Conservation (phyloP, 1,140 invertebrate species). For the Campoletis sonorensis region DNA sequence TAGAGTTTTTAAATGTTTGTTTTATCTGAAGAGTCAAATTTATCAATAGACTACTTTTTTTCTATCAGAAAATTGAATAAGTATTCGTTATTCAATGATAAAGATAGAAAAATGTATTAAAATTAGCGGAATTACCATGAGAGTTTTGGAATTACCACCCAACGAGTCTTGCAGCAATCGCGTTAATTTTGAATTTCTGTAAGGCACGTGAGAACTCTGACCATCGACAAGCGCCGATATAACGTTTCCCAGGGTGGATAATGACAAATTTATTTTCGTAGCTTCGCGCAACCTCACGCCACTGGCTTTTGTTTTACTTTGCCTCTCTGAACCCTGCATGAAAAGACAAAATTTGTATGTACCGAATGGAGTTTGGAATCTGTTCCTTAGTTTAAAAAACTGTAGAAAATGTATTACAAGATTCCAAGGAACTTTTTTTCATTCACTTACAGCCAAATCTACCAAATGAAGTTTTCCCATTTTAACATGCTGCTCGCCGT, state of each 20-base stretch:
- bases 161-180: constrained; percentile 95
- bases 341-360: background rate
- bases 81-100: too few relatives aligned
- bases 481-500: constrained; percentile 81
- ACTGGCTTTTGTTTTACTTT: constrained; percentile 93
- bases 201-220: constrained; percentile 95
- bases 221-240: constrained; percentile 96
- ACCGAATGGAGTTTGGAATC: too few relatives aligned
- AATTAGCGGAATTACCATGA: constrained; percentile 83
- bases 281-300: constrained; percentile 95
- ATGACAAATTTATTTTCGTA: constrained; percentile 95
- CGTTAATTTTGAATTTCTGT: constrained; percentile 96
- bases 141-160: constrained; percentile 97
- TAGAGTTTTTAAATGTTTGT: too few relatives aligned
- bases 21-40: background rate
- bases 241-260: constrained; percentile 96
- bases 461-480: constrained; percentile 91
- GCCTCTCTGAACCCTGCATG: constrained; percentile 87
- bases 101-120: too few relatives aligned
- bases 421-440: background rate
- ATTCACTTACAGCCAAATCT: constrained; percentile 83
- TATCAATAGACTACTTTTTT: constrained; percentile 21
- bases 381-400: too few relatives aligned
- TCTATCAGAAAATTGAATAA: too few relatives aligned
- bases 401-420: too few relatives aligned